Evolutionary conservation across 2,113 vertebrate genomes (phyloP).

Genomic region (Deroptyus accipitrinus): DNA sequence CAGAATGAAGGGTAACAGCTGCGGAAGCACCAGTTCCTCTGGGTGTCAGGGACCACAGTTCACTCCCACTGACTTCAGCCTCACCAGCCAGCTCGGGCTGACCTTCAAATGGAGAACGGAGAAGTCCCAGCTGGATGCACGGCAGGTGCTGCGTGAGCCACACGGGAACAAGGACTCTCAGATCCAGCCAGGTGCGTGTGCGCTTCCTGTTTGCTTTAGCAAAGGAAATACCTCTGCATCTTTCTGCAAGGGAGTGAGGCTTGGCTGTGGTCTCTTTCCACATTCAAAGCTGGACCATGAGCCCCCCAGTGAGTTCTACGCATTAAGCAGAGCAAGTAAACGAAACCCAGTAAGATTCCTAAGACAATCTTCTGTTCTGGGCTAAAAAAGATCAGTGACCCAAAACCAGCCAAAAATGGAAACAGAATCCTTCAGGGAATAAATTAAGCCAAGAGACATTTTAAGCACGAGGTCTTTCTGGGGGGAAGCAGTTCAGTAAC

Average conservation of each 20-base stretch:
- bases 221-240: not conserved
- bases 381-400: not conserved
- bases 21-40: not conserved
- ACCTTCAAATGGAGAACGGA: not conserved
- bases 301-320: not conserved
- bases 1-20: not conserved
- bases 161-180: not conserved
- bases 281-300: not conserved
- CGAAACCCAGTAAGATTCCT: not conserved
- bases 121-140: not conserved
- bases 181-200: not conserved
- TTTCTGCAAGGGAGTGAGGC: not conserved
- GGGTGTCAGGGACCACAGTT: not conserved
- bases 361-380: not conserved
- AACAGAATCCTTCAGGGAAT: not conserved
- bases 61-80: not conserved
- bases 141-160: not conserved
- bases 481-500: not conserved
- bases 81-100: not conserved
- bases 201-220: not conserved
- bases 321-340: not conserved
- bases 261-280: not conserved
- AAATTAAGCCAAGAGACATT: not conserved
- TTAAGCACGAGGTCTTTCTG: not conserved
- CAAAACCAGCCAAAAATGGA: not conserved